phyloP scores from a whole-genome alignment of 2,888 invertebrate species.

The Bellardia bayeri region DNA sequence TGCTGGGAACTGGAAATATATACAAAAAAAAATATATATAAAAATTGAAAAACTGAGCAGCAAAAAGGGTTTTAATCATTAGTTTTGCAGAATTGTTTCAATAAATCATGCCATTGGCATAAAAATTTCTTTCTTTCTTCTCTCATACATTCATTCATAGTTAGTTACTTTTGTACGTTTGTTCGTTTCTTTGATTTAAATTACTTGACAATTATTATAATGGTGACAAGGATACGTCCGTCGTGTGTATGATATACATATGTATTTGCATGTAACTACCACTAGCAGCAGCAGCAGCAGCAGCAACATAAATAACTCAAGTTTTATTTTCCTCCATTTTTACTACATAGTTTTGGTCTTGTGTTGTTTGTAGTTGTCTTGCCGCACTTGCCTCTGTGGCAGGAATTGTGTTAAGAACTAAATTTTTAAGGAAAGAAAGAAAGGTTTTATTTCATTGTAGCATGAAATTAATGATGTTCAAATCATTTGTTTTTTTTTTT shows the following conservation, averaged over 20 bases:
- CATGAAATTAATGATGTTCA: slow-evolving; percentile 73
- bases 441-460: slow-evolving; percentile 63
- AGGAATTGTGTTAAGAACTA: background rate
- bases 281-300: background rate
- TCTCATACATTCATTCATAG: background rate
- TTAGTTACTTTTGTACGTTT: background rate
- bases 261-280: slow-evolving; percentile 64
- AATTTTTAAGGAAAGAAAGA: slow-evolving; percentile 12
- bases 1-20: background rate
- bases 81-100: slow-evolving; percentile 60
- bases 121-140: slow-evolving; percentile 23
- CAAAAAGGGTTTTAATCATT: slow-evolving; percentile 63
- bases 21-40: background rate
- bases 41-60: background rate
- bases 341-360: background rate
- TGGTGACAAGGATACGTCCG: slow-evolving; percentile 75
- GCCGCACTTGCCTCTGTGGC: slow-evolving; percentile 15
- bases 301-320: slow-evolving; percentile 26
- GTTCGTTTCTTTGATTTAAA: slow-evolving; percentile 78
- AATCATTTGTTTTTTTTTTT: slow-evolving; percentile 55
- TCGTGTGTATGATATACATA: slow-evolving; percentile 61
- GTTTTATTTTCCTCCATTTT: slow-evolving; percentile 20
- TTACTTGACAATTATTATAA: slow-evolving; percentile 82
- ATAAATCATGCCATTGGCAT: slow-evolving; percentile 72
- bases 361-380: slow-evolving; percentile 39